Conservation (phyloP, 2,888 invertebrate genomes). For the Lacanobia oleracea region DNA sequence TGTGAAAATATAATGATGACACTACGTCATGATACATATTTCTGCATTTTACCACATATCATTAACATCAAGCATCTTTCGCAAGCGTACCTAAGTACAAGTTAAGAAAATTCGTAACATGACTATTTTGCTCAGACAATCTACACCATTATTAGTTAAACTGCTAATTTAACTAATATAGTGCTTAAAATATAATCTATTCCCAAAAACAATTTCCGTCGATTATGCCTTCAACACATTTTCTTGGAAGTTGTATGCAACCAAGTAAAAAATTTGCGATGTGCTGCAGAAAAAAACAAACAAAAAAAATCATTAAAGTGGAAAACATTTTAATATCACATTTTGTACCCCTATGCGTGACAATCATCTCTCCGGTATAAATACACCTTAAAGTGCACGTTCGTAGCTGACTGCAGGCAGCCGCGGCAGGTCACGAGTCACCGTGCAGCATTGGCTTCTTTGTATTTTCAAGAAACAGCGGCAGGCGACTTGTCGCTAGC, state of each 20-base stretch:
- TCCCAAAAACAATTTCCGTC: constrained; percentile 7
- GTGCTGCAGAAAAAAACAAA: background rate
- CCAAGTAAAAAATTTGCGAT: background rate
- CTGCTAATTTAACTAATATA: background rate
- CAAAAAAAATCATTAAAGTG: background rate
- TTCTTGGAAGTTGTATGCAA: constrained; percentile 5
- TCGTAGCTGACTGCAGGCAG: no score
- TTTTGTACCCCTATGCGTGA: no score
- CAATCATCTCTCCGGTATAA: no score
- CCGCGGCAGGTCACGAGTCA: no score
- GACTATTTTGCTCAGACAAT: background rate
- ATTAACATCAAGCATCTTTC: background rate
- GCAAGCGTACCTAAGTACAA: background rate
- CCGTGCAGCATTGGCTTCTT: no score
- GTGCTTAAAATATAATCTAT: background rate
- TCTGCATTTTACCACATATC: background rate
- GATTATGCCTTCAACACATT: background rate
- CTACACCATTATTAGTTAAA: background rate
- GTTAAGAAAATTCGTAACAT: background rate
- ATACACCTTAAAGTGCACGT: no score
- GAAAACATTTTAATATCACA: no score
- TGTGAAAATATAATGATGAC: constrained; percentile 1
- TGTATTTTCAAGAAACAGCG: no score
- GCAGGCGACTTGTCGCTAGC: no score
- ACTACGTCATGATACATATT: background rate